Evolutionary conservation across 2,797 vertebrate species (phyloP).

Genomic region (Acrossocheilus wenchowensis): DNA sequence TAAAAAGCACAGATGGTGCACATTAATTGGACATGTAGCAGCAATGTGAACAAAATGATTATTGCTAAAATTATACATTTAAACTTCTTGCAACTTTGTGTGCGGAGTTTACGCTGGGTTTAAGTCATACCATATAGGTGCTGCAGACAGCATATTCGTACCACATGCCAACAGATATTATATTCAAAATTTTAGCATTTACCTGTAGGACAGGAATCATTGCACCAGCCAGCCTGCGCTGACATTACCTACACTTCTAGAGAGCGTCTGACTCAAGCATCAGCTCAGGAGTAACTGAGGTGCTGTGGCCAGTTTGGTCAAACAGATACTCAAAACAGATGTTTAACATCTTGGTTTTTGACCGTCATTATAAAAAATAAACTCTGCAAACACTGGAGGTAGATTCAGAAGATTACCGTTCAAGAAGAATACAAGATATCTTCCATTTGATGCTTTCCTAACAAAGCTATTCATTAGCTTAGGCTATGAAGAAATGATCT

Average conservation of each 20-base stretch:
- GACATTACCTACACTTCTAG: not conserved
- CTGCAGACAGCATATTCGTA: constrained; percentile 6
- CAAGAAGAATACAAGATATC: not conserved
- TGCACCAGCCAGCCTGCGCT: not conserved
- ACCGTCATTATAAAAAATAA: not conserved
- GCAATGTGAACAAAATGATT: constrained; percentile 4
- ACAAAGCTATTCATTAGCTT: not conserved
- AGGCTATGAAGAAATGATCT: not conserved
- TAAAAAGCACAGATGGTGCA: constrained; percentile 26
- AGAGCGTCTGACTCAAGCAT: not conserved
- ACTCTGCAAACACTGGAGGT: no score
- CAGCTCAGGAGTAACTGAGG: not conserved
- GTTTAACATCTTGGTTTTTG: not conserved
- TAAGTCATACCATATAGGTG: not conserved
- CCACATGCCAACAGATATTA: not conserved
- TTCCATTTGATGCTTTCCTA: not conserved
- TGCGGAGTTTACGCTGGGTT: not conserved
- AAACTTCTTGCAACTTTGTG: not conserved
- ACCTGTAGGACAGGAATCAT: not conserved
- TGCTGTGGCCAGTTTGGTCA: not conserved
- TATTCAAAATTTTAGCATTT: not conserved
- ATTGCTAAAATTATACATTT: not conserved
- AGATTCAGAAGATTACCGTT: no score
- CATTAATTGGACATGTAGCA: constrained; percentile 23
- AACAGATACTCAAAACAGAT: not conserved